A percentile compares a stretch with the other conserved stretches of the same genome.
phyloP scores from a whole-genome alignment of 2,797 vertebrate genomes.

The Melanotaenia pygmaea region DNA sequence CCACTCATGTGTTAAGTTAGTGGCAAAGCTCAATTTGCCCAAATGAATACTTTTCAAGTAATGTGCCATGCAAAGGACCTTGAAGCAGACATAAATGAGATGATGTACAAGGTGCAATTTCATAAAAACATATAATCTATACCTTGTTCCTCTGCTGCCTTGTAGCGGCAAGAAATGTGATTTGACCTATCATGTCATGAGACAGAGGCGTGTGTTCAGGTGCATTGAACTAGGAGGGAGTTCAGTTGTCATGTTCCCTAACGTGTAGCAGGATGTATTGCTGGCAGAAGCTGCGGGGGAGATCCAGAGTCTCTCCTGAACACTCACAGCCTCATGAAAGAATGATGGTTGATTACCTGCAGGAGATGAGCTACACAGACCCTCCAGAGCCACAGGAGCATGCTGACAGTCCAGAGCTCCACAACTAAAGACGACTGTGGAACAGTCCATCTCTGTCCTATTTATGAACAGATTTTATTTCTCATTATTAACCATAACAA shows the following conservation, averaged over 20 bases:
- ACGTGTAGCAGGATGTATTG: constrained; percentile 80
- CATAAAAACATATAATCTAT: constrained; percentile 30
- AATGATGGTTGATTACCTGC: constrained; percentile 84
- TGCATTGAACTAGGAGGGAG: constrained; percentile 73
- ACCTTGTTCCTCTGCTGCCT: constrained; percentile 13
- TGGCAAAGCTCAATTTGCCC: not conserved
- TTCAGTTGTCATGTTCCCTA: constrained; percentile 77
- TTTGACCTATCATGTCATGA: constrained; percentile 66
- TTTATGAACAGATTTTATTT: constrained; percentile 9
- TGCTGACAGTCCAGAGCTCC: constrained; percentile 41
- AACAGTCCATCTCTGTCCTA: constrained; percentile 16
- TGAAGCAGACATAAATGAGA: not conserved
- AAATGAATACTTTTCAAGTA: not conserved
- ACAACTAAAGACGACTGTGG: constrained; percentile 33
- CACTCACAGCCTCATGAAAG: constrained; percentile 83
- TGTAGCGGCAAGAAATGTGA: constrained; percentile 43
- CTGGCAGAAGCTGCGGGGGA: constrained; percentile 70
- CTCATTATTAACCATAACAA: constrained; percentile 12
- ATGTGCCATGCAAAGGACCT: not conserved
- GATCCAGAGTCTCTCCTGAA: constrained; percentile 70
- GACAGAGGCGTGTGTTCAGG: constrained; percentile 67
- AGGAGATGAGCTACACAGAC: constrained; percentile 72
- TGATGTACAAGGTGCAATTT: constrained; percentile 18
- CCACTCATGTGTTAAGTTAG: not conserved
- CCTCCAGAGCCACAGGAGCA: constrained; percentile 61